Conservation (phyloP, 2,888 invertebrate genomes). For the Graphium colonna region DNA sequence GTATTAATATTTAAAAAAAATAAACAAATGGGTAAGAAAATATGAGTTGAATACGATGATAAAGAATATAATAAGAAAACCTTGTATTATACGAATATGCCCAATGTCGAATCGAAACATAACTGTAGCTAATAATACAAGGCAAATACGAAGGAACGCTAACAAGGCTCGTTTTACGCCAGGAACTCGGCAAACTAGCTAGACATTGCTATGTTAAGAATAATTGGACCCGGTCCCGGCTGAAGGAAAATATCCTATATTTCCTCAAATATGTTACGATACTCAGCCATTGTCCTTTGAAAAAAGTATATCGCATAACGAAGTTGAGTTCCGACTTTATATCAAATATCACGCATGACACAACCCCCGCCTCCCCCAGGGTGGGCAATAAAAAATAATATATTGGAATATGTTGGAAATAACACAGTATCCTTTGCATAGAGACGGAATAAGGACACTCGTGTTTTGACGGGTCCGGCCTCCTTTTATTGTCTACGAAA, state of each 20-base stretch:
- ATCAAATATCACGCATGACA: conserved; percentile 80
- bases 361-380: conserved; percentile 49
- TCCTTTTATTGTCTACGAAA: conserved; percentile 67
- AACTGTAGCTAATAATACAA: conserved; percentile 20
- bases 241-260: conserved; percentile 65
- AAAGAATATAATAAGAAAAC: neutral
- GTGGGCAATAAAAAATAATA: conserved; percentile 81
- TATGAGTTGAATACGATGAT: too few relatives aligned
- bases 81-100: too few relatives aligned
- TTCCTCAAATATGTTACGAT: conserved; percentile 68
- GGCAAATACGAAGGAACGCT: conserved; percentile 24
- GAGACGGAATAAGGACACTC: conserved; percentile 65
- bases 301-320: conserved; percentile 79
- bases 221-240: conserved; percentile 70
- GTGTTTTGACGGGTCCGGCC: conserved; percentile 70
- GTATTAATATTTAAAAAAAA: too few relatives aligned
- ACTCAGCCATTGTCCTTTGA: conserved; percentile 75
- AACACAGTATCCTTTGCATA: conserved; percentile 75
- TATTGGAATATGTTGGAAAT: conserved; percentile 81
- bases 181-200: conserved; percentile 56
- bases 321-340: conserved; percentile 79
- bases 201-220: conserved; percentile 63
- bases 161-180: conserved; percentile 37
- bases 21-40: too few relatives aligned
- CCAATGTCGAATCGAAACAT: neutral